Evolutionary conservation across 1,140 invertebrate genomes (phyloP).

Genomic region (Dermatophagoides farinae): DNA sequence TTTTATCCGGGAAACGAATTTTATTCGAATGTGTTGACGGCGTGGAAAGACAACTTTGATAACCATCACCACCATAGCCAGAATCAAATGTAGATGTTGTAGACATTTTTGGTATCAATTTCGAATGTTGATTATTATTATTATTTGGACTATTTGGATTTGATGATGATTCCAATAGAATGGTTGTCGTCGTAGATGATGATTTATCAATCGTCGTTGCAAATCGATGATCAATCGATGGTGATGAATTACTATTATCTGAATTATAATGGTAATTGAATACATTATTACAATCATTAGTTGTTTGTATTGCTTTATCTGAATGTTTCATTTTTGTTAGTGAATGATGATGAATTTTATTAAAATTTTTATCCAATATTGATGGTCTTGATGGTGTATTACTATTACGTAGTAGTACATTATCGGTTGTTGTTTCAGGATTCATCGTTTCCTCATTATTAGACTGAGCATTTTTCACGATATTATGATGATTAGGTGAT

Average conservation of each 20-base stretch:
- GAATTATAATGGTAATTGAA: neutral
- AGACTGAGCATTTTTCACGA: no score
- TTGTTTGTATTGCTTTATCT: neutral
- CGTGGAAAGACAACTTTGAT: slow-evolving; percentile 8
- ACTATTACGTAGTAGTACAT: neutral
- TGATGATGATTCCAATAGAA: neutral
- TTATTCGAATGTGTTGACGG: neutral
- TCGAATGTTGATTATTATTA: neutral
- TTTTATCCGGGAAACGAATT: neutral
- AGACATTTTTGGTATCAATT: neutral
- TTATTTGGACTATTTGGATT: neutral
- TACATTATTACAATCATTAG: neutral
- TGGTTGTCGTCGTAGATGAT: no score
- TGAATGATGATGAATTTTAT: neutral
- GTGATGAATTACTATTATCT: neutral
- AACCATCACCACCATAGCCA: slow-evolving; percentile 6
- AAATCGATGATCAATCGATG: neutral
- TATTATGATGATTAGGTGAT: neutral
- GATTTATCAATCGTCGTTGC: neutral
- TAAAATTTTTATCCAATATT: neutral
- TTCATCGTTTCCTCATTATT: no score
- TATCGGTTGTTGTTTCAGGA: no score
- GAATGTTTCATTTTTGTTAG: neutral
- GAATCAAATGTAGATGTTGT: slow-evolving; percentile 11
- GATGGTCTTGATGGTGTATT: neutral